Conservation (phyloP, 2,888 invertebrate genomes). For the Cotesia congregata region DNA sequence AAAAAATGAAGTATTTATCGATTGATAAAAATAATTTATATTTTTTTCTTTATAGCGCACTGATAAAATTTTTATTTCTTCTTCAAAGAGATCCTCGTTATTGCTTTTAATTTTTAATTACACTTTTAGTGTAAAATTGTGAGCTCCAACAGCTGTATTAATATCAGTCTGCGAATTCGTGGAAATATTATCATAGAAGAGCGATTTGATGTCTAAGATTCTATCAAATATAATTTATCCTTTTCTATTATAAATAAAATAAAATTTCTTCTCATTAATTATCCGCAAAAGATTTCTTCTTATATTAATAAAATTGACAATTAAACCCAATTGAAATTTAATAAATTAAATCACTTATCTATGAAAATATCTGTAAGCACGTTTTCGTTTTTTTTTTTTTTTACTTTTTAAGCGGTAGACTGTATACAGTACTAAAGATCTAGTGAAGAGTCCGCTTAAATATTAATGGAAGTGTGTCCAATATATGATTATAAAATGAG, state of each 20-base stretch:
- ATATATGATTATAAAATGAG: conserved; percentile 11
- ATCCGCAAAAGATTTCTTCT: conserved; percentile 13
- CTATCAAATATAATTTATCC: neutral
- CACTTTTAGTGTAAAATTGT: conserved; percentile 37
- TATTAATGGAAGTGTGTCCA: conserved; percentile 43
- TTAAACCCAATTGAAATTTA: conserved; percentile 16
- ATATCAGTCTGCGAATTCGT: conserved; percentile 49
- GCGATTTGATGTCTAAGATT: conserved; percentile 41
- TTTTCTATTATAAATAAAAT: too few relatives aligned
- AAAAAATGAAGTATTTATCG: neutral
- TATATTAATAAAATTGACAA: neutral
- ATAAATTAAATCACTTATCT: conserved; percentile 47
- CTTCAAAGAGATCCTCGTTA: conserved; percentile 43
- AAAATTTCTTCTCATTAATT: too few relatives aligned
- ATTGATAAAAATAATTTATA: neutral
- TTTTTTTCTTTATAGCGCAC: neutral
- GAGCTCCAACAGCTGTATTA: conserved; percentile 45
- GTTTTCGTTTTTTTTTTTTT: conserved; percentile 36
- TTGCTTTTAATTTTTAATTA: conserved; percentile 30
- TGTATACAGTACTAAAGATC: conserved; percentile 38
- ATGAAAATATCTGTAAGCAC: conserved; percentile 45
- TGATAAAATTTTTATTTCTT: neutral
- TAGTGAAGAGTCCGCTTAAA: conserved; percentile 15
- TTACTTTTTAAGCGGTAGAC: conserved; percentile 46
- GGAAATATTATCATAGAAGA: conserved; percentile 54